phyloP scores from a whole-genome alignment of 2,888 invertebrate genomes.

The Perizoma flavofasciatum region DNA sequence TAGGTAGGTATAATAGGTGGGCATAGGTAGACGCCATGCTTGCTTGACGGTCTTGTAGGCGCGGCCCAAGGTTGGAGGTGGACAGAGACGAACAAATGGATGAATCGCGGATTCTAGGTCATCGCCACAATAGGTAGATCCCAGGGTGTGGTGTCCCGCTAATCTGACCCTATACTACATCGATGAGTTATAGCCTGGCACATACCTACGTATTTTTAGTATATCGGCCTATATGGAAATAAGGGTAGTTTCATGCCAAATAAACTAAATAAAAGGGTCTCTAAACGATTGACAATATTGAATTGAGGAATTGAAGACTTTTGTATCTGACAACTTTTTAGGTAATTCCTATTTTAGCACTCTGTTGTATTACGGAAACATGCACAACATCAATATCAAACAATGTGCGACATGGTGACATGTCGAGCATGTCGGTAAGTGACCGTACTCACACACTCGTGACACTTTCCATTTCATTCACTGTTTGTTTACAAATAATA shows the following conservation, averaged over 20 bases:
- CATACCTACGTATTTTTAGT: too few relatives aligned
- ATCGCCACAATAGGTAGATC: constrained; percentile 43
- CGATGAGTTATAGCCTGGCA: constrained; percentile 22
- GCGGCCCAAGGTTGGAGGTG: constrained; percentile 40
- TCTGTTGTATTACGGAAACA: too few relatives aligned
- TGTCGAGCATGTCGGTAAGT: constrained; percentile 24
- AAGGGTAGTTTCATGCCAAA: too few relatives aligned
- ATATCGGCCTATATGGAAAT: too few relatives aligned
- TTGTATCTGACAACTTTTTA: too few relatives aligned
- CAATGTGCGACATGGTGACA: constrained; percentile 6
- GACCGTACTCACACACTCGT: constrained; percentile 30
- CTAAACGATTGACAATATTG: too few relatives aligned
- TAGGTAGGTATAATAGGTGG: too few relatives aligned
- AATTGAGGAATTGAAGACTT: too few relatives aligned
- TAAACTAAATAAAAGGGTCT: too few relatives aligned
- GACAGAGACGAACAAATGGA: constrained; percentile 39
- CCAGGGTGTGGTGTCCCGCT: constrained; percentile 44
- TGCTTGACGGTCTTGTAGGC: constrained; percentile 24
- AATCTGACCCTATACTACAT: constrained; percentile 36
- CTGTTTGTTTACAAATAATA: constrained; percentile 50
- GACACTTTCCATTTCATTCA: constrained; percentile 50
- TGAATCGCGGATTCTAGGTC: constrained; percentile 49
- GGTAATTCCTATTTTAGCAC: too few relatives aligned
- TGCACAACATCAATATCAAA: neutral
- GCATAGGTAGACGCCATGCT: too few relatives aligned